phyloP scores from a whole-genome alignment of 2,888 invertebrate species.

The Rhamphomyia laevipes region DNA sequence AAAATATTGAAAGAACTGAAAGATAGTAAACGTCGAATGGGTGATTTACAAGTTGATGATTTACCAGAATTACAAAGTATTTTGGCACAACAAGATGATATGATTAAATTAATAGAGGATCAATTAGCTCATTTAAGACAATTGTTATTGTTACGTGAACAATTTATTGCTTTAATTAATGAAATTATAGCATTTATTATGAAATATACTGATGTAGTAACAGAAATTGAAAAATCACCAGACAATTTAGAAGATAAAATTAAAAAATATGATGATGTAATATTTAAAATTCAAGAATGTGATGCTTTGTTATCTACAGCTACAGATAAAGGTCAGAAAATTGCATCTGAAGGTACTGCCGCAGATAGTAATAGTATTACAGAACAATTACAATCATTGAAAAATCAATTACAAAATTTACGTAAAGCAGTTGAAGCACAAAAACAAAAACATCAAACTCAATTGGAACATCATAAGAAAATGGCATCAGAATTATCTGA shows the following conservation, averaged over 20 bases:
- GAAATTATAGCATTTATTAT: constrained; percentile 80
- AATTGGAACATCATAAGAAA: constrained; percentile 79
- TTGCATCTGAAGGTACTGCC: constrained; percentile 79
- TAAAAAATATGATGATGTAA: constrained; percentile 73
- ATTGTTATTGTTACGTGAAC: constrained; percentile 68
- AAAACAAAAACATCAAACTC: constrained; percentile 75
- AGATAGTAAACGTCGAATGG: constrained; percentile 63
- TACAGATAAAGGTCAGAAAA: constrained; percentile 85
- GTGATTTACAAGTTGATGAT: constrained; percentile 63
- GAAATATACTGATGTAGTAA: constrained; percentile 73
- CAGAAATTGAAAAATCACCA: constrained; percentile 74
- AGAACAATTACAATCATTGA: constrained; percentile 74
- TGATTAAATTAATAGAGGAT: constrained; percentile 74
- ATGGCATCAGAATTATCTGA: constrained; percentile 70
- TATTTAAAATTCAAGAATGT: constrained; percentile 77
- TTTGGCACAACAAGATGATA: constrained; percentile 69
- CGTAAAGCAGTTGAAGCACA: constrained; percentile 74
- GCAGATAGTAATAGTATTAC: constrained; percentile 79
- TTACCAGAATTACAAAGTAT: constrained; percentile 69
- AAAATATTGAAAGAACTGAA: constrained; percentile 65
- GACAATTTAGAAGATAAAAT: constrained; percentile 77
- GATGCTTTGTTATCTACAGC: constrained; percentile 79
- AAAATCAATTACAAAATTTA: constrained; percentile 68
- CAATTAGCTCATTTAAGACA: constrained; percentile 72
- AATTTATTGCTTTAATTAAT: constrained; percentile 73